Conservation (phyloP, 2,888 invertebrate genomes). For the Melikaiella ostensackeni region DNA sequence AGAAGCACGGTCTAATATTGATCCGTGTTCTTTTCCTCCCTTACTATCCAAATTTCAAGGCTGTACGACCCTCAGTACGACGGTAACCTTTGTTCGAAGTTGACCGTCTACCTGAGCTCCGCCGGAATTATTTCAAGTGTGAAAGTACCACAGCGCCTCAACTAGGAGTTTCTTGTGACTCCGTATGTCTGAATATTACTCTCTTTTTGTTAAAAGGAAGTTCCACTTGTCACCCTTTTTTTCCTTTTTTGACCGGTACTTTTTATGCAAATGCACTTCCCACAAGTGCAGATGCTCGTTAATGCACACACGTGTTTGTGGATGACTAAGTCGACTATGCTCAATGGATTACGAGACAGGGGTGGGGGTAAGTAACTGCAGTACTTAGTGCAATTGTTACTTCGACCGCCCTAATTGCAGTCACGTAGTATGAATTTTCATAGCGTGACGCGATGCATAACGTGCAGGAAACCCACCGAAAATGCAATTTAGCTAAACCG, state of each 20-base stretch:
- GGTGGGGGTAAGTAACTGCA: slow-evolving; percentile 24
- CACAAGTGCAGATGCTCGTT: slow-evolving; percentile 21
- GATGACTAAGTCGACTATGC: slow-evolving; percentile 22
- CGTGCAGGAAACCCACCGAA: neutral
- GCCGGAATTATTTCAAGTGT: too few species aligned
- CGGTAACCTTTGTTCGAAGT: too few species aligned
- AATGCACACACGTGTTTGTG: slow-evolving; percentile 36
- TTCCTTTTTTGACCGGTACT: neutral
- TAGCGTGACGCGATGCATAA: slow-evolving; percentile 26
- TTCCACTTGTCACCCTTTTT: neutral
- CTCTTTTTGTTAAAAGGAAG: neutral
- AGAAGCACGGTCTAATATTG: too few species aligned
- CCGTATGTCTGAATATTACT: neutral
- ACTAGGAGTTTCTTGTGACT: too few species aligned
- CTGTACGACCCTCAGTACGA: too few species aligned
- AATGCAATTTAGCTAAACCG: neutral
- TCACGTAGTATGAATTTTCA: slow-evolving; percentile 15
- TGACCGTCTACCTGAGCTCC: too few species aligned
- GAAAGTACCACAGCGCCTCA: too few species aligned
- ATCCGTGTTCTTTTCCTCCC: too few species aligned
- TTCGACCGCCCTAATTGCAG: slow-evolving; percentile 32
- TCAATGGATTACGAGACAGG: slow-evolving; percentile 23
- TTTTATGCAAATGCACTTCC: slow-evolving; percentile 29
- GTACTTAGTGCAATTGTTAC: slow-evolving; percentile 35
- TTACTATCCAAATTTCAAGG: too few species aligned